Percentiles rank a stretch among this genome's conserved stretches.
Evolutionary conservation across 2,797 vertebrate species (phyloP).

Genomic region (Gastrophryne carolinensis): DNA sequence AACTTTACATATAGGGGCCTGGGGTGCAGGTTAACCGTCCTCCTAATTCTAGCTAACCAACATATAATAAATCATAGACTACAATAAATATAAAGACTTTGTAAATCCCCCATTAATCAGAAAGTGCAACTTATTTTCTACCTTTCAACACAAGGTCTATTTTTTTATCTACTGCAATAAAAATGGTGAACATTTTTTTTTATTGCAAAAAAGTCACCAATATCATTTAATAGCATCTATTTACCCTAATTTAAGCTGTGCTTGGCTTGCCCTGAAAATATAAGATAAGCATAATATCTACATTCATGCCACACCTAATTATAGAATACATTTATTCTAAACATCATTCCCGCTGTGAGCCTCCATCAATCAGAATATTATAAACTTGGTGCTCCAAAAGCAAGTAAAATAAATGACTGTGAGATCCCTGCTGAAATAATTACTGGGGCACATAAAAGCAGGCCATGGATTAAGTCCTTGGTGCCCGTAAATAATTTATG

Average conservation of each 20-base stretch:
- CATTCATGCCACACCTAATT: neutral
- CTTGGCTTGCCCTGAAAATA: neutral
- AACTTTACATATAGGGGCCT: neutral
- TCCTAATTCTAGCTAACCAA: neutral
- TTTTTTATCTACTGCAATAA: neutral
- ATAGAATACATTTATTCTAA: conserved; percentile 4
- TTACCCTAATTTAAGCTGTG: neutral
- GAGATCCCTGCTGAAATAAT: conserved; percentile 31
- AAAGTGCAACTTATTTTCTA: neutral
- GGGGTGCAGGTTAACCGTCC: neutral
- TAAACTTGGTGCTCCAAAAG: neutral
- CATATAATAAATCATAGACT: neutral
- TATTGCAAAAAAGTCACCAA: neutral
- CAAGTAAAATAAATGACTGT: conserved; percentile 34
- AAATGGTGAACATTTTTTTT: neutral
- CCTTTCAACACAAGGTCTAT: neutral
- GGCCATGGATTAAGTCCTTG: conserved; percentile 9
- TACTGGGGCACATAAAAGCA: conserved; percentile 21
- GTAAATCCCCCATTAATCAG: neutral
- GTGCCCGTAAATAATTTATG: conserved; percentile 33
- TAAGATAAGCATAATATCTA: neutral
- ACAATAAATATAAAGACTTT: neutral
- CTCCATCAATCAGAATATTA: conserved; percentile 35
- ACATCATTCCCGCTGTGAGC: neutral
- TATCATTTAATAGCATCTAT: neutral